Conservation (phyloP, 2,113 vertebrate genomes). For the Pongo pygmaeus region DNA sequence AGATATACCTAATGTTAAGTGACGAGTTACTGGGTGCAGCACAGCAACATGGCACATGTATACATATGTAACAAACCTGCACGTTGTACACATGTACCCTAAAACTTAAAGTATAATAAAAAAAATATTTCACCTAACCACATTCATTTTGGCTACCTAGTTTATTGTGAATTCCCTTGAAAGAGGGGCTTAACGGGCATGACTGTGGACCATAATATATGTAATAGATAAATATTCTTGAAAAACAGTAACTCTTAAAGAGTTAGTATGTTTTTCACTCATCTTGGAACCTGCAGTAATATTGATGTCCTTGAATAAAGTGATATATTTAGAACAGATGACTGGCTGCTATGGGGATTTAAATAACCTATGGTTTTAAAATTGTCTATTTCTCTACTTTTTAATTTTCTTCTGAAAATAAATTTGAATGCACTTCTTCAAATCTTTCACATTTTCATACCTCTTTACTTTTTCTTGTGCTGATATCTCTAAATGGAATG, state of each 20-base stretch:
- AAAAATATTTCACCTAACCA: background rate
- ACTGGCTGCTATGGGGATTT: background rate
- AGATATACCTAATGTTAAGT: too few species aligned
- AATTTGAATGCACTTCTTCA: background rate
- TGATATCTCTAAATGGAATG: background rate
- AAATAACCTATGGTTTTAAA: background rate
- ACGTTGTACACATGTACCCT: too few species aligned
- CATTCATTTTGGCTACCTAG: background rate
- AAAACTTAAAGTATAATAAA: too few species aligned
- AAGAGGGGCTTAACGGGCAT: background rate
- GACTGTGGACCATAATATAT: background rate
- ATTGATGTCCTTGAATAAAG: background rate
- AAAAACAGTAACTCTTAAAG: background rate
- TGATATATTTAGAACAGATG: background rate
- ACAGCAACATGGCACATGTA: too few species aligned
- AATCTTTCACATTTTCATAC: background rate
- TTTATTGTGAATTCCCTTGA: background rate
- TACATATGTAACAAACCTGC: too few species aligned
- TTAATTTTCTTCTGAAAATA: constrained; percentile 12
- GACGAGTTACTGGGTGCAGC: too few species aligned
- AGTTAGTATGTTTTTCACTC: background rate
- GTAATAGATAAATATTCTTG: background rate
- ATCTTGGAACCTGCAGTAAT: background rate
- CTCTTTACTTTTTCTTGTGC: background rate
- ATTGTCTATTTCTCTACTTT: background rate